Percentiles rank a stretch among this genome's conserved stretches.
phyloP scores from a whole-genome alignment of 2,888 invertebrate species.

The Teleogryllus oceanicus region DNA sequence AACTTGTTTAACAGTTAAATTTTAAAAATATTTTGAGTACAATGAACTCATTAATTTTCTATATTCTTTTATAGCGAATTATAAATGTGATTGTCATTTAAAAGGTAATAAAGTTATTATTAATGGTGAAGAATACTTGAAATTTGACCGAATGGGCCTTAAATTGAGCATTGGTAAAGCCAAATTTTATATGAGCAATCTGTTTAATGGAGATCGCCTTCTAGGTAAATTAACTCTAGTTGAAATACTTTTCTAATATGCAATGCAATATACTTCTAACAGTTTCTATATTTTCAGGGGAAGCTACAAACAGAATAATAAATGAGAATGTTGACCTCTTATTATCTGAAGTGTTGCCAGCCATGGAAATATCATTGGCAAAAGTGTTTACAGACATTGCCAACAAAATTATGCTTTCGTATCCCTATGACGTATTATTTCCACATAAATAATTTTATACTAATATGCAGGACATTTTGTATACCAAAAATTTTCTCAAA shows the following conservation, averaged over 20 bases:
- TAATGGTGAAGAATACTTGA: constrained; percentile 29
- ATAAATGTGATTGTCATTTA: constrained; percentile 31
- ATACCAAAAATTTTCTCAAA: background rate
- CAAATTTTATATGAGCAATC: constrained; percentile 30
- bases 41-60: background rate
- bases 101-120: constrained; percentile 28
- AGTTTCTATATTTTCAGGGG: constrained; percentile 48
- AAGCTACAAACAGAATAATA: constrained; percentile 66
- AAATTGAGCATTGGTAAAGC: constrained; percentile 34
- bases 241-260: background rate
- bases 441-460: background rate
- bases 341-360: constrained; percentile 64
- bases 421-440: constrained; percentile 41
- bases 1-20: background rate
- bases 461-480: background rate
- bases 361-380: constrained; percentile 63
- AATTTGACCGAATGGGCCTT: constrained; percentile 30
- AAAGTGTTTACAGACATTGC: constrained; percentile 54
- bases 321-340: constrained; percentile 64
- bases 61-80: constrained; percentile 28
- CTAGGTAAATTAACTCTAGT: constrained; percentile 29
- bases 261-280: background rate
- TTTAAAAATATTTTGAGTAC: background rate
- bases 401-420: constrained; percentile 40
- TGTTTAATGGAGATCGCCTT: constrained; percentile 34